Base-by-base conservation (phyloP, 1,140 invertebrate genomes). In the Danaus plexippus region DNA sequence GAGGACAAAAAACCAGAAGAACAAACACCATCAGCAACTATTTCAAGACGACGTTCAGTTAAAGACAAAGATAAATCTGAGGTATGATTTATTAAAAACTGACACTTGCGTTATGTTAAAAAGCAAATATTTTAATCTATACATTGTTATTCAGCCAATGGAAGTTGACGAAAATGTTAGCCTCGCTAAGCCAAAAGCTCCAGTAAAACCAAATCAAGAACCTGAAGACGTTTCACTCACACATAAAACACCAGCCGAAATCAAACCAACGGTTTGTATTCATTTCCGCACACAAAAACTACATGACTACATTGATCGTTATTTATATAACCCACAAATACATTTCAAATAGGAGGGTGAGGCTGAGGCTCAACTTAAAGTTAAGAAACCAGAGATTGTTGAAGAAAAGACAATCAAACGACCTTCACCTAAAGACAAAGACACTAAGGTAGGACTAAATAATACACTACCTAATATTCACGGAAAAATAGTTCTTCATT, bases 381-480 rank as follows among this genome's bases (percentile, higher is more conserved):
- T 87, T 69, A 85, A 84, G 62, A 87, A 87, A 73, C 80, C 81
- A 22, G 84, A 87, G 75, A 77, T 87, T 45, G 72, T 87, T 56
- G 84, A 87, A 54, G 80, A 84, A 44, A 76, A 79, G 69, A 87
- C 84, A 44, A 63, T 87, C 72, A 83, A 83, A 63, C 77, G 77
- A 64, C 81, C 82, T 51, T 61, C 72, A 55, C 56, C 74, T 50
- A 85, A 80, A 72, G 75, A 74, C 47, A 76, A 77, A 56, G 69
- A 71, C 41, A 50, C 67, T 41, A 77, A 83, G 80, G 77, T 80
- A 83, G 43, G 58, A 55, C 65, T 55, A 45, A 52, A n/a, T 54
- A 13, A n/a, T 3, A 32, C 22, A 32, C 22, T 32, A 32, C 22
- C 22, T 4, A 32, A 32, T 6, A 50, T 9, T 49, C 48, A 57